Evolutionary conservation across 30 jellyfish, hydroid and myxozoan genomes (phyloP), one percentile per base, ranked within the genome.

Genomic region (Turritopsis dohrnii): DNA sequence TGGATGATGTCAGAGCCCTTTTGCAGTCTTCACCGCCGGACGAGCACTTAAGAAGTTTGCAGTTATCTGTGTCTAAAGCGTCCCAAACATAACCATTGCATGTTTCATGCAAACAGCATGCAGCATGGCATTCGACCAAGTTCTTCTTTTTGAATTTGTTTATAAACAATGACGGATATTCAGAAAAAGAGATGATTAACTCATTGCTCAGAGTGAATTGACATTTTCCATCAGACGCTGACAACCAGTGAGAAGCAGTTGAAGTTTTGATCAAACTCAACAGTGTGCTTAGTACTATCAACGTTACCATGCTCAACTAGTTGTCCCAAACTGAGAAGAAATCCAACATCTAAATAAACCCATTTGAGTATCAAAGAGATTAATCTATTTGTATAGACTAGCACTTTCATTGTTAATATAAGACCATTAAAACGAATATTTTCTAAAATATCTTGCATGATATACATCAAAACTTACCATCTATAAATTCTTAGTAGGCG

Each of bases 81-180:
- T 80, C 87, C 87, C 87, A 80, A 25, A 80, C 87, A 53, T 80
- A 80, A 26, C 87, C 81, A 65, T 80, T 80, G 28, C 87, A 80
- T 16, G 87, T 80, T 53, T 80, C 81, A 65, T 80, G 87, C 21
- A 18, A 18, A 26, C 87, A 80, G n/a, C 87, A 80, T 1, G 52
- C 53, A 41, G 26, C 28, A 24, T 80, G 79, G 28, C 87, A 80
- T 24, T 54, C 60, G 3, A 41, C 53, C 21, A 80, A 21, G 28
- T 80, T 53, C n/a, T 22, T 18, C 29, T 31, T 27, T n/a, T 53
- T 80, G 26, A 53, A 25, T 53, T 65, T 27, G 21, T 65, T 31
- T 1, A 80, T 65, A 26, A 80, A 80, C 7, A 80, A 52, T 65
- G 60, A 27, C 16, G 81, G 87, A 26, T 80, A 16, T 53, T 53